Conservation (phyloP, 1,140 invertebrate genomes). For the Caenorhabditis elegans region WBcel235 BX284605.5:6029501-6030000, state of each 20-base stretch:
- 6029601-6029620: conserved; percentile 39
- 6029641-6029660: conserved; percentile 46
- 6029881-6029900: too few relatives aligned
- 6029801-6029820: not conserved
- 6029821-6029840: too few relatives aligned
- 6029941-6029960: too few relatives aligned
- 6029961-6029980: too few relatives aligned
- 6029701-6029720: not conserved
- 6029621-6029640: conserved; percentile 43
- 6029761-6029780: not conserved
- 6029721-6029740: not conserved
- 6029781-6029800: not conserved
- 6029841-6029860: too few relatives aligned
- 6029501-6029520: conserved; percentile 25
- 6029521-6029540: not conserved
- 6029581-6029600: too few relatives aligned
- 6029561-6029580: too few relatives aligned
- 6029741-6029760: not conserved
- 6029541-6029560: too few relatives aligned
- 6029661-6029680: conserved; percentile 38
- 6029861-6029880: too few relatives aligned
- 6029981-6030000: too few relatives aligned
- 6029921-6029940: too few relatives aligned
- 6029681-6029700: conserved; percentile 32
- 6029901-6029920: too few relatives aligned